These are phyloP conservation scores for Xenus cinereus DNA, from an alignment of 2,113 vertebrate genomes.

Conservation along the genomic window DNA sequence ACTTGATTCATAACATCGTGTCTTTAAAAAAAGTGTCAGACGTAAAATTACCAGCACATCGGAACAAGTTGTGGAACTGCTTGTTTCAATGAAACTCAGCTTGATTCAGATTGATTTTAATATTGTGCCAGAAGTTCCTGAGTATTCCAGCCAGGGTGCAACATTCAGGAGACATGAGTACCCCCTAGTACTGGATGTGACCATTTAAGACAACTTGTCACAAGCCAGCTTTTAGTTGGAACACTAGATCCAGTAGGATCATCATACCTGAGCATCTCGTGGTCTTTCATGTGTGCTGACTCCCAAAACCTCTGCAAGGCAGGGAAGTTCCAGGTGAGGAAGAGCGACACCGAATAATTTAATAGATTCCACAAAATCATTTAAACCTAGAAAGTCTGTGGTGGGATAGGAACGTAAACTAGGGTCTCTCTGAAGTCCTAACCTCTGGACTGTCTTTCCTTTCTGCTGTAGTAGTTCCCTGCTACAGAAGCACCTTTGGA, in stretches of 20 bases:
- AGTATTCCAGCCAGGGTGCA: neutral
- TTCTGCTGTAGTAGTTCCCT: neutral
- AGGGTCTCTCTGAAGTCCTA: neutral
- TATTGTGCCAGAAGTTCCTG: neutral
- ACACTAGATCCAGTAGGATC: neutral
- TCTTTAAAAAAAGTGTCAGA: neutral
- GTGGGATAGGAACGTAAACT: neutral
- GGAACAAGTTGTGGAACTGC: neutral
- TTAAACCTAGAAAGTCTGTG: neutral
- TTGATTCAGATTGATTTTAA: neutral
- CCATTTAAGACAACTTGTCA: neutral
- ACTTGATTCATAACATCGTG: neutral
- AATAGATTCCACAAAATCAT: neutral
- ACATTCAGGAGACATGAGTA: neutral
- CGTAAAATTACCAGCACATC: neutral
- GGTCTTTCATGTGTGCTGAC: neutral
- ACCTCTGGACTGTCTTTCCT: neutral
- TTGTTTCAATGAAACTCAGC: neutral
- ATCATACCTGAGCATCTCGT: neutral
- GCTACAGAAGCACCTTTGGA: neutral
- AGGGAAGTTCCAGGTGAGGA: neutral
- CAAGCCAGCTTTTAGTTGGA: neutral
- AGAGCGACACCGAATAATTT: neutral
- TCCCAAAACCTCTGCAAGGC: neutral
- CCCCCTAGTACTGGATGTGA: neutral